These are phyloP conservation scores for Tinea trinotella DNA, from an alignment of 2,888 invertebrate genomes.

Conservation along the genomic window DNA sequence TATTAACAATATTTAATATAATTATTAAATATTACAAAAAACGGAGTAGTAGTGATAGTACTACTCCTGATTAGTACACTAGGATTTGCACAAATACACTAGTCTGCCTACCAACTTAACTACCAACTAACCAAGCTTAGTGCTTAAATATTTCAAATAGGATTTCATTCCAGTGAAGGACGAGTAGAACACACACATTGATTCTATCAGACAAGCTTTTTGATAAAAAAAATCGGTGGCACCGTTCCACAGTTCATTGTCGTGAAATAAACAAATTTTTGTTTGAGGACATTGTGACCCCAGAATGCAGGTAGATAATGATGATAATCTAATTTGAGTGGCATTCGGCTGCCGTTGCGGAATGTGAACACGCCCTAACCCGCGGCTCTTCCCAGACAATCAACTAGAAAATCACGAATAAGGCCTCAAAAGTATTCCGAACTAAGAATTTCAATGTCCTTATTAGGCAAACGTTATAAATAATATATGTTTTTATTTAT, in stretches of 20 bases:
- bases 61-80: too few species aligned
- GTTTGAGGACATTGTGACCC: conserved; percentile 7
- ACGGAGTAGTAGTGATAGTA: too few species aligned
- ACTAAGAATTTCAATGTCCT: conserved; percentile 18
- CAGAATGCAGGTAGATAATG: conserved; percentile 35
- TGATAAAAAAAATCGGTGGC: background rate
- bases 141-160: too few species aligned
- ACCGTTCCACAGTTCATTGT: background rate
- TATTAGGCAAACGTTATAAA: background rate
- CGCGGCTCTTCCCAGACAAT: conserved; percentile 24
- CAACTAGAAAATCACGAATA: conserved; percentile 27
- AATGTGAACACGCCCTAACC: conserved; percentile 34
- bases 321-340: conserved; percentile 41
- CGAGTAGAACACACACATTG: background rate
- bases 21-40: too few species aligned
- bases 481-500: background rate
- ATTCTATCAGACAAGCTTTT: background rate
- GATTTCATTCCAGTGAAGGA: too few species aligned
- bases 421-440: background rate
- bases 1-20: too few species aligned
- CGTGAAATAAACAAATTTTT: background rate
- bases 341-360: conserved; percentile 38
- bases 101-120: too few species aligned
- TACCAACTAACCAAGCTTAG: too few species aligned
- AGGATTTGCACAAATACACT: too few species aligned